A percentile compares a stretch with the other conserved stretches of the same genome.
These are phyloP conservation scores for Drosophila niveifrons DNA, from an alignment of 2,888 invertebrate species.

Conservation along the genomic window DNA sequence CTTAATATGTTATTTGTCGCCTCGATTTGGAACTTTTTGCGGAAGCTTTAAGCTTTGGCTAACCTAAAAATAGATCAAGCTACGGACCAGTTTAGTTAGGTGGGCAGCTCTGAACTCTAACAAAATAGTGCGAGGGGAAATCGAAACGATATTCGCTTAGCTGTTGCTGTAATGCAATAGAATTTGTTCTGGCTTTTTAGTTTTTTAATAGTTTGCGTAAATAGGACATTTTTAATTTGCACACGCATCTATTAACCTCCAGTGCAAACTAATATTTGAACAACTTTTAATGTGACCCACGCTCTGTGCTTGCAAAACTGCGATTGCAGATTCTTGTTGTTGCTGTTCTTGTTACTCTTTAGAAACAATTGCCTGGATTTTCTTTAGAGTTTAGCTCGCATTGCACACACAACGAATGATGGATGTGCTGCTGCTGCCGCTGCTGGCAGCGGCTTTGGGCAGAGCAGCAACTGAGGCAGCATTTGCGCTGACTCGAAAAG, in stretches of 20 bases:
- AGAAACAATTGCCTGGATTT: conserved; percentile 56
- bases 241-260: no score
- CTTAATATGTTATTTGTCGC: conserved; percentile 41
- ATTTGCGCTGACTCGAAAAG: conserved; percentile 62
- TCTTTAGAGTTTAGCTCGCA: conserved; percentile 44
- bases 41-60: conserved; percentile 49
- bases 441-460: conserved; percentile 2
- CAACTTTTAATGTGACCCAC: conserved; percentile 22
- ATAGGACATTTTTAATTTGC: no score
- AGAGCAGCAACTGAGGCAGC: conserved; percentile 34
- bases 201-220: no score
- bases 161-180: no score
- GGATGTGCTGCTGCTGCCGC: conserved; percentile 61
- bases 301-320: conserved; percentile 40
- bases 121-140: conserved; percentile 40
- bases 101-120: conserved; percentile 51
- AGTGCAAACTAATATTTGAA: no score
- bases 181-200: no score
- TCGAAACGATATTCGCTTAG: not conserved
- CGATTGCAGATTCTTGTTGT: conserved; percentile 37
- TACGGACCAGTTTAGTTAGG: conserved; percentile 69
- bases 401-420: conserved; percentile 67
- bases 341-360: conserved; percentile 37
- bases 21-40: conserved; percentile 39
- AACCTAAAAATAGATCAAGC: conserved; percentile 74